Evolutionary conservation across 2,888 invertebrate genomes (phyloP).

Genomic region (Campoplex nolae): DNA sequence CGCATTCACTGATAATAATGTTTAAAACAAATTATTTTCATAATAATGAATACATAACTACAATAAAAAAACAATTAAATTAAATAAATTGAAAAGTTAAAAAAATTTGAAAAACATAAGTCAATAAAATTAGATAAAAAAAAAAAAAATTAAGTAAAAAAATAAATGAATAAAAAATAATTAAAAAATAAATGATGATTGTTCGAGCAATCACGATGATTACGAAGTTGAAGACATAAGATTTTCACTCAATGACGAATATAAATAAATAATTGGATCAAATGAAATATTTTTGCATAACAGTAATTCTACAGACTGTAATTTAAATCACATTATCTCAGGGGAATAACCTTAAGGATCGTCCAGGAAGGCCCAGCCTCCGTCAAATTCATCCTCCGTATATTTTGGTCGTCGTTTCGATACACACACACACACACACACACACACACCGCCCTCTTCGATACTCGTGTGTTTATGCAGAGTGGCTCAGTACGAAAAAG

Average conservation of each 20-base stretch:
- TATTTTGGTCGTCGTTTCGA: conserved; percentile 10
- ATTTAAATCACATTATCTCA: not conserved
- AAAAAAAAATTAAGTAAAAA: too few species aligned
- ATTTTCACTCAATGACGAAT: not conserved
- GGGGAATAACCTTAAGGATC: conserved; percentile 9
- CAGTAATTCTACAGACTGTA: not conserved
- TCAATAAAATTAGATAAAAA: too few species aligned
- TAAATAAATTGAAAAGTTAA: too few species aligned
- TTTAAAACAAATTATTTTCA: not conserved
- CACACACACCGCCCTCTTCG: not conserved
- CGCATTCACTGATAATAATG: not conserved
- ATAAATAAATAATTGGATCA: not conserved
- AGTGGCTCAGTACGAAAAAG: not conserved
- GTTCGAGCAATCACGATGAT: not conserved
- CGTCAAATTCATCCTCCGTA: not conserved
- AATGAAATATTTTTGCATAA: not conserved
- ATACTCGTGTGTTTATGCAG: not conserved
- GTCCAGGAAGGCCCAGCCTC: conserved; percentile 16
- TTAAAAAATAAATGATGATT: not conserved
- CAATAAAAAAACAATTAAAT: too few species aligned
- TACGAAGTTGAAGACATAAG: not conserved
- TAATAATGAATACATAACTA: too few species aligned
- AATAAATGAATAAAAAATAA: too few species aligned
- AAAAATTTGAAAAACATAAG: too few species aligned
- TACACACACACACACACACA: not conserved